phyloP scores from a whole-genome alignment of 53 echinoderm and acorn worm species.

The Arbacia lixula region DNA sequence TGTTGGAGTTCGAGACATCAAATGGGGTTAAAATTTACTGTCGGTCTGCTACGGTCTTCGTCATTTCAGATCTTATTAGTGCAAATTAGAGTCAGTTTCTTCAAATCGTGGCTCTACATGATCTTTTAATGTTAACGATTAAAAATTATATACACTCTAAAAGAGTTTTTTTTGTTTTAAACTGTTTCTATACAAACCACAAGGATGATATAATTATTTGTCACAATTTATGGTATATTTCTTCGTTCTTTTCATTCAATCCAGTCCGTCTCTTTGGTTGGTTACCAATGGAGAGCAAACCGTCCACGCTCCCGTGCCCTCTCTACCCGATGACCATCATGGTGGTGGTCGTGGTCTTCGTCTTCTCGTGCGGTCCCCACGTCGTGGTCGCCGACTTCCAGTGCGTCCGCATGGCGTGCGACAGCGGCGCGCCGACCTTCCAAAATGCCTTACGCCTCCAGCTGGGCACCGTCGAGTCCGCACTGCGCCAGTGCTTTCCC shows the following conservation, averaged over 20 bases:
- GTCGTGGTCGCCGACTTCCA: conserved; percentile 33
- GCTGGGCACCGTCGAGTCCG: conserved; percentile 5
- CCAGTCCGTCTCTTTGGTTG: neutral
- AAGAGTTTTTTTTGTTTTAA: no score
- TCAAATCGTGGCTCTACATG: no score
- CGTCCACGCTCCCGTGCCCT: neutral
- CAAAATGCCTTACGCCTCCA: conserved; percentile 32
- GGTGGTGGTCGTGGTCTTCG: conserved; percentile 18
- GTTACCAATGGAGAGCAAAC: conserved; percentile 31
- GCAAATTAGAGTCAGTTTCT: no score
- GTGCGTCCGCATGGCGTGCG: conserved; percentile 12
- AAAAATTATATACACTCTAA: no score
- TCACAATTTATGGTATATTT: no score
- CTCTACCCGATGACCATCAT: conserved; percentile 28
- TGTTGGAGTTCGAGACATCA: no score
- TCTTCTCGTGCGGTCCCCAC: conserved; percentile 11
- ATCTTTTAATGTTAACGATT: no score
- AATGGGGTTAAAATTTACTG: no score
- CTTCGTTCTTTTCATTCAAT: neutral
- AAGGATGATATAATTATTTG: no score
- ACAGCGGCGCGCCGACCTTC: conserved; percentile 29
- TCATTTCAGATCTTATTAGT: no score
- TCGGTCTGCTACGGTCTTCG: no score
- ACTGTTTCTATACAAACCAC: no score
- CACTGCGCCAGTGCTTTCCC: conserved; percentile 25